A percentile compares a stretch with the other conserved stretches of the same genome.
Conservation (phyloP, 2,797 vertebrate genomes). For the Todus mexicanus region DNA sequence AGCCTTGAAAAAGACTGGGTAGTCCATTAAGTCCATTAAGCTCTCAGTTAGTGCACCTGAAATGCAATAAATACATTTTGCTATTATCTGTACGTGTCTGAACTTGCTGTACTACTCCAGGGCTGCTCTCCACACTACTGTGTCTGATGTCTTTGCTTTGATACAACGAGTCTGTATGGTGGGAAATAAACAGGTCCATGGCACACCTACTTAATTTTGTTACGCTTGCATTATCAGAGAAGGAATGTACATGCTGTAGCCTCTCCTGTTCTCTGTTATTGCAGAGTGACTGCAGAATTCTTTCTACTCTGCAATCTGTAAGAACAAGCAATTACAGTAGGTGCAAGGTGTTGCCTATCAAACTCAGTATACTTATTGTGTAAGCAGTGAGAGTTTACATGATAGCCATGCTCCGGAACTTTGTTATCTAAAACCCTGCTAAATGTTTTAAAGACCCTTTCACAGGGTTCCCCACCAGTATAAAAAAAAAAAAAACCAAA, state of each 20-base stretch:
- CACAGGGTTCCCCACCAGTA: not conserved
- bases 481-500: not conserved
- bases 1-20: not conserved
- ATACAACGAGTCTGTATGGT: not conserved
- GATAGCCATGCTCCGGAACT: not conserved
- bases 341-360: not conserved
- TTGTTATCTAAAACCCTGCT: not conserved
- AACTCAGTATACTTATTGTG: not conserved
- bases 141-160: conserved; percentile 6
- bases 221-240: not conserved
- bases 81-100: conserved; percentile 11
- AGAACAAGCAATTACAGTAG: conserved; percentile 2
- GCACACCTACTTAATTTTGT: not conserved
- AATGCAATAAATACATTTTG: not conserved
- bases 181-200: not conserved
- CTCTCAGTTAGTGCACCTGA: not conserved
- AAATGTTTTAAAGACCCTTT: not conserved
- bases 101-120: not conserved
- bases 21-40: not conserved
- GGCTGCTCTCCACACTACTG: not conserved
- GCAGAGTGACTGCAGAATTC: not conserved
- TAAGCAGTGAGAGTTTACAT: not conserved
- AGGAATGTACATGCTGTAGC: not conserved
- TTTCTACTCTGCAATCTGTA: conserved; percentile 10
- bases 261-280: conserved; percentile 12